A percentile compares a stretch with the other conserved stretches of the same genome.
Evolutionary conservation across 2,888 invertebrate species (phyloP).

Genomic region (Drosophila robusta): DNA sequence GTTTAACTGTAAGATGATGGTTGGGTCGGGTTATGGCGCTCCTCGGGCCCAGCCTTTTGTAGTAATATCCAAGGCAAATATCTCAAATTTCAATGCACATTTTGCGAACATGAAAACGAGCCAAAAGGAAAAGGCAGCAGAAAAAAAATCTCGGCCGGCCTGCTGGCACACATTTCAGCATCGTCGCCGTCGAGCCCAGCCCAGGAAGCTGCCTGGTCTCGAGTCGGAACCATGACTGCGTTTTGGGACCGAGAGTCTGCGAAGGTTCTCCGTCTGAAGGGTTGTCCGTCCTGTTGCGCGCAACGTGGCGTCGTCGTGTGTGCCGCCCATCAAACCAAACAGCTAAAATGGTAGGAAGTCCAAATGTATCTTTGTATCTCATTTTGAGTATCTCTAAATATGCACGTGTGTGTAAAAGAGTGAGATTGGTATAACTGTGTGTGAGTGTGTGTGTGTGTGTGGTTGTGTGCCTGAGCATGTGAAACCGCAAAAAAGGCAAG

Average conservation of each 20-base stretch:
- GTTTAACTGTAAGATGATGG: conserved; percentile 60
- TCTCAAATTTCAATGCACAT: conserved; percentile 76
- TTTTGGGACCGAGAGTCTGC: conserved; percentile 23
- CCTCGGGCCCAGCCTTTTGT: conserved; percentile 66
- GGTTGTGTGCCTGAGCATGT: conserved; percentile 38
- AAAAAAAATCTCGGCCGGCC: conserved; percentile 55
- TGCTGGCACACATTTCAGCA: conserved; percentile 70
- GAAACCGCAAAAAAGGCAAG: conserved; percentile 70
- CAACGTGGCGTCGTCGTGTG: conserved; percentile 55
- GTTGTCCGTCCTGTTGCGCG: conserved; percentile 41
- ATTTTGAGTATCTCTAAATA: conserved; percentile 79
- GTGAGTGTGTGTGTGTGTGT: conserved; percentile 25
- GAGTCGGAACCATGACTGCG: conserved; percentile 32
- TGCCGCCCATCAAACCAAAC: conserved; percentile 71
- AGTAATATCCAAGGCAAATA: conserved; percentile 74
- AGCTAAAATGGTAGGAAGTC: conserved; percentile 76
- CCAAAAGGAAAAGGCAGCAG: conserved; percentile 1
- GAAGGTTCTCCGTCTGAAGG: conserved; percentile 46
- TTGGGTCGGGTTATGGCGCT: conserved; percentile 43
- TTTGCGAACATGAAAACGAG: conserved; percentile 40
- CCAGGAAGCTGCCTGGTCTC: conserved; percentile 40
- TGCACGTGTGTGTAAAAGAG: conserved; percentile 57
- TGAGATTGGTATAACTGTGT: conserved; percentile 18
- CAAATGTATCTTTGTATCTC: conserved; percentile 79
- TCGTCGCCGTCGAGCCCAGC: conserved; percentile 27